Evolutionary conservation across 1,140 invertebrate species (phyloP).

Genomic region (Brevipalpus yothersi): DNA sequence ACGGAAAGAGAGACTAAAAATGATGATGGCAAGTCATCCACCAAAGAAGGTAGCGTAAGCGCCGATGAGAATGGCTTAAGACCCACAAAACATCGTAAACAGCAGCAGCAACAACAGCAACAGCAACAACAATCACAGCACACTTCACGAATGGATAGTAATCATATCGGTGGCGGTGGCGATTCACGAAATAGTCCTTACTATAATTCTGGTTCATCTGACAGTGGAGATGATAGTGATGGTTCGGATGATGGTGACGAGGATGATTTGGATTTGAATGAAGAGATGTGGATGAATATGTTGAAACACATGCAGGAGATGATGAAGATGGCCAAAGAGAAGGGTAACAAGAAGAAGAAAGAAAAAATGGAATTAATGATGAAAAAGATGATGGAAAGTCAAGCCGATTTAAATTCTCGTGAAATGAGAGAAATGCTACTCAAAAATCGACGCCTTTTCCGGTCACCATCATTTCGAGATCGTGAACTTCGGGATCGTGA

Average conservation of each 20-base stretch:
- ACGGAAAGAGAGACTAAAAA: neutral
- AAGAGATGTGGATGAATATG: neutral
- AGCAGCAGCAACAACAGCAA: neutral
- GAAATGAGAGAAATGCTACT: neutral
- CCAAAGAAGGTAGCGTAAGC: neutral
- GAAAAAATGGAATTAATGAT: neutral
- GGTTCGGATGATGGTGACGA: neutral
- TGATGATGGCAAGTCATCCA: neutral
- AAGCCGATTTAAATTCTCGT: neutral
- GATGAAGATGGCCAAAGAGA: neutral
- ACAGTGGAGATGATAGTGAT: neutral
- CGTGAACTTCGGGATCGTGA: neutral
- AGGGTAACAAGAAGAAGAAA: neutral
- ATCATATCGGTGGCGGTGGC: neutral
- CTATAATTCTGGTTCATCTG: neutral
- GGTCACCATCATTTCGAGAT: neutral
- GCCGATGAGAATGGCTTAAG: neutral
- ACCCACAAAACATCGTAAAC: neutral
- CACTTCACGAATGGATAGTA: neutral
- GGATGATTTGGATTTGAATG: neutral
- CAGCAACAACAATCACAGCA: neutral
- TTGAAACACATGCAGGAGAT: neutral
- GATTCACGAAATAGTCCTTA: neutral
- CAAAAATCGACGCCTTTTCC: neutral
- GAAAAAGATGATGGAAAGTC: neutral